phyloP scores from a whole-genome alignment of 2,113 vertebrate genomes.

The Limnothrissa miodon region DNA sequence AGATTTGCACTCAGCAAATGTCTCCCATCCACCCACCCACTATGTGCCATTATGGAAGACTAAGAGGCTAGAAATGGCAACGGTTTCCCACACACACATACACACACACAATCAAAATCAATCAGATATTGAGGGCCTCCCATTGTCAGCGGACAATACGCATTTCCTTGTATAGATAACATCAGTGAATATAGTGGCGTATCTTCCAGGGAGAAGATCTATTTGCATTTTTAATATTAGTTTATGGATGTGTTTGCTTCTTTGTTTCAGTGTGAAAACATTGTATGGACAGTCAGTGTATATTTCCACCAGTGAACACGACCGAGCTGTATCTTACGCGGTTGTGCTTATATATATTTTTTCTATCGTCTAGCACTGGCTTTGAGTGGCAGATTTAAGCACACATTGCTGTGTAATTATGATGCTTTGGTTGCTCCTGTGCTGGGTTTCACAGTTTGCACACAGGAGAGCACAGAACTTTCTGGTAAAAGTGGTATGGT shows the following conservation, averaged over 20 bases:
- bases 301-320: background rate
- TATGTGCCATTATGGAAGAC: background rate
- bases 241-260: background rate
- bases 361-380: background rate
- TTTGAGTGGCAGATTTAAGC: too few relatives aligned
- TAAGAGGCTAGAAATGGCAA: background rate
- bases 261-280: background rate
- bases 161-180: background rate
- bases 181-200: background rate
- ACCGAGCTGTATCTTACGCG: background rate
- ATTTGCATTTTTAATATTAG: background rate
- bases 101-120: background rate
- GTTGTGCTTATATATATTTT: background rate
- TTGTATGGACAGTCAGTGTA: background rate
- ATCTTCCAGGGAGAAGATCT: background rate
- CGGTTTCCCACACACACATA: background rate
- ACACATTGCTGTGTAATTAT: background rate
- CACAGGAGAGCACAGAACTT: background rate
- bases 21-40: background rate
- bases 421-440: background rate
- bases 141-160: background rate
- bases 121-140: background rate
- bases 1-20: slow-evolving; percentile 10
- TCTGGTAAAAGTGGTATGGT: background rate
- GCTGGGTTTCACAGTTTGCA: too few relatives aligned